A percentile compares a stretch with the other conserved stretches of the same genome.
Evolutionary conservation across 2,113 vertebrate species (phyloP).

Genomic region (Vidua chalybeata): DNA sequence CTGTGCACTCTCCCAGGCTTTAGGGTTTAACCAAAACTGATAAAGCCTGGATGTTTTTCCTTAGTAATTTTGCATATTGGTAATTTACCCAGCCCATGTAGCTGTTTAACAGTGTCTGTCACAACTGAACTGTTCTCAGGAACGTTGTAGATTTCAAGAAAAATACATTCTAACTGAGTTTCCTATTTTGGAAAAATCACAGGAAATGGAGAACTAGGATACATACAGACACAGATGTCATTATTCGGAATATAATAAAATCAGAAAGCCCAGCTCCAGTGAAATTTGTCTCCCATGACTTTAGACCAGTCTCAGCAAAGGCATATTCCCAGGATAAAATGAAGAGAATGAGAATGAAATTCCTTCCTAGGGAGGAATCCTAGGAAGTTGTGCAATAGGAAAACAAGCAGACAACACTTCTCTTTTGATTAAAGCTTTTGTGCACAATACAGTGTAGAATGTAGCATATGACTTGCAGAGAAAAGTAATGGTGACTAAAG

Average conservation of each 20-base stretch:
- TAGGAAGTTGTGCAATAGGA: slow-evolving; percentile 4
- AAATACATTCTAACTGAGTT: not conserved
- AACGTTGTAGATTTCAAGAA: not conserved
- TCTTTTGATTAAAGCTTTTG: not conserved
- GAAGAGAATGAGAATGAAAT: not conserved
- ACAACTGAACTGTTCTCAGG: not conserved
- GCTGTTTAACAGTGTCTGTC: not conserved
- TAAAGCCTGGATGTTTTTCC: not conserved
- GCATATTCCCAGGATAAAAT: not conserved
- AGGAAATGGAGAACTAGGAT: not conserved
- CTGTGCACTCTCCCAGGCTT: not conserved
- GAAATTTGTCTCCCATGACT: not conserved
- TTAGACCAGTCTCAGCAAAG: slow-evolving; percentile 29
- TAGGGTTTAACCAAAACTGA: not conserved
- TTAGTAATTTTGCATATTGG: not conserved
- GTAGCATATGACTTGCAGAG: not conserved
- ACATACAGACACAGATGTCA: not conserved
- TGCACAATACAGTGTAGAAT: not conserved
- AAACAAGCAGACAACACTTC: not conserved
- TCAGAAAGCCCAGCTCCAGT: slow-evolving; percentile 9
- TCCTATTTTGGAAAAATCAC: not conserved
- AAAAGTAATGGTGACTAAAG: not conserved
- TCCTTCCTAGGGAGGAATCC: not conserved
- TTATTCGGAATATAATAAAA: slow-evolving; percentile 27
- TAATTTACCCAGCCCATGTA: not conserved